Evolutionary conservation across 2,888 invertebrate genomes (phyloP).

Genomic region (Temnothorax unifasciatus): DNA sequence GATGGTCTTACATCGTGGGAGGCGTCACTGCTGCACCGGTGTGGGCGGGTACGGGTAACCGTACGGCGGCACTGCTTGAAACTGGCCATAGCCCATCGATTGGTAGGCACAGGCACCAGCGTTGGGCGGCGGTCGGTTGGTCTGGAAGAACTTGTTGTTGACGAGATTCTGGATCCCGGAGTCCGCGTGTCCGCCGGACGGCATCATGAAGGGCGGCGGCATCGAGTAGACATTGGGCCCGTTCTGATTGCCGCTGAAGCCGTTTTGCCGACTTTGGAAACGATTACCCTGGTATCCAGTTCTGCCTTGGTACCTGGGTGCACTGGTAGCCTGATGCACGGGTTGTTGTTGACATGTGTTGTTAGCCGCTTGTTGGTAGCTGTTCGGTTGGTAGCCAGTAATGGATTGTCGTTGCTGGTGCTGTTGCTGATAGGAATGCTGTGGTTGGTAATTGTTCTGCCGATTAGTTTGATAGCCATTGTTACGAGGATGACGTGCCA

Average conservation of each 20-base stretch:
- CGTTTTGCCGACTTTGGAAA: slow-evolving; percentile 79
- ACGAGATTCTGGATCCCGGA: slow-evolving; percentile 88
- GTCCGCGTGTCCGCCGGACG: slow-evolving; percentile 83
- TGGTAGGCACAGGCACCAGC: slow-evolving; percentile 89
- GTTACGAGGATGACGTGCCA: slow-evolving; percentile 87
- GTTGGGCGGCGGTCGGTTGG: slow-evolving; percentile 88
- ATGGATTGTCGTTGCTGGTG: slow-evolving; percentile 86
- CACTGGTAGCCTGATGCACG: slow-evolving; percentile 78
- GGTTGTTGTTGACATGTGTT: slow-evolving; percentile 76
- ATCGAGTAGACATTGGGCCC: slow-evolving; percentile 85
- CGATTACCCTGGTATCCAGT: slow-evolving; percentile 81
- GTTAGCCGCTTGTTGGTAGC: slow-evolving; percentile 86
- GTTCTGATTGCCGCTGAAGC: slow-evolving; percentile 73
- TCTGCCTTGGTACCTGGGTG: slow-evolving; percentile 81
- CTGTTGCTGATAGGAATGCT: slow-evolving; percentile 81
- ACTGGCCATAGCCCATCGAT: slow-evolving; percentile 90
- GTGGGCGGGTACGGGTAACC: slow-evolving; percentile 89
- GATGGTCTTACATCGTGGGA: slow-evolving; percentile 71
- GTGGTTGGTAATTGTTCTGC: slow-evolving; percentile 87
- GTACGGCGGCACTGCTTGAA: slow-evolving; percentile 90
- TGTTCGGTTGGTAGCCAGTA: slow-evolving; percentile 78
- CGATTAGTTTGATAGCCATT: slow-evolving; percentile 88
- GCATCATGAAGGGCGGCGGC: slow-evolving; percentile 87
- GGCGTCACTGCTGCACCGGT: slow-evolving; percentile 91
- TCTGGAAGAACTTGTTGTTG: slow-evolving; percentile 92